Base-by-base conservation (phyloP, 2,888 invertebrate species). In the Phyto melanocephala region DNA sequence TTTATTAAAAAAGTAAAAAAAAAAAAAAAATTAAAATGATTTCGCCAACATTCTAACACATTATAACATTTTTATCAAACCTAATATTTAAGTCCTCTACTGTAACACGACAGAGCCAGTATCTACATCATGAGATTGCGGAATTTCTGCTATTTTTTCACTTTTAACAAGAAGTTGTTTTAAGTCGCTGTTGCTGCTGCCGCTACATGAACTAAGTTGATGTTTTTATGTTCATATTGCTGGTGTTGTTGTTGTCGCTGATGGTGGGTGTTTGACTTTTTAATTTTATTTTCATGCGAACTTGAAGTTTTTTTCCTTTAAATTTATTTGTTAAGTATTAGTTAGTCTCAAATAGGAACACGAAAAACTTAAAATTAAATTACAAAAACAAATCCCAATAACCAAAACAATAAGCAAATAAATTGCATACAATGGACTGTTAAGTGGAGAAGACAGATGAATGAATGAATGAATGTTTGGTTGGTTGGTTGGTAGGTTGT, bases 201-300 rank as follows among this genome's bases (percentile, higher is more conserved):
- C 58, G 63, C 62, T 42, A 15, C 40, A 56, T 47, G 10, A 65
- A 42, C 24, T 42, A 45, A 65, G 37, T 37, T 67, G 17, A 37
- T 71, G 17, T 17, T 70, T n/a, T n/a, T n/a, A n/a, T n/a, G 56
- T 68, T 75, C 8, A 8, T 58, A 42, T 40, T 75, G 15, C 28
- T 65, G 50, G 13, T 58, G 50, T 28, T 62, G 20, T 7, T 35
- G 76, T 47, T 54, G 28, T 35, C 22, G 67, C 35, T 33, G 52
- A 33, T 81, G 78, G 75, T 80, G 81, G 80, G 78, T 82, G 82
- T 82, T 82, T 82, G 79, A 52, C 75, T 82, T 82, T 81, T 79
- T 79, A 82, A 79, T 75, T 75, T 82, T 79, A 79, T 82, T 82
- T 79, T 82, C 82, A 79, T 82, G 79, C 82, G 82, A 82, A 82